Conservation (phyloP, 2,888 invertebrate species). For the Colostygia pectinataria region DNA sequence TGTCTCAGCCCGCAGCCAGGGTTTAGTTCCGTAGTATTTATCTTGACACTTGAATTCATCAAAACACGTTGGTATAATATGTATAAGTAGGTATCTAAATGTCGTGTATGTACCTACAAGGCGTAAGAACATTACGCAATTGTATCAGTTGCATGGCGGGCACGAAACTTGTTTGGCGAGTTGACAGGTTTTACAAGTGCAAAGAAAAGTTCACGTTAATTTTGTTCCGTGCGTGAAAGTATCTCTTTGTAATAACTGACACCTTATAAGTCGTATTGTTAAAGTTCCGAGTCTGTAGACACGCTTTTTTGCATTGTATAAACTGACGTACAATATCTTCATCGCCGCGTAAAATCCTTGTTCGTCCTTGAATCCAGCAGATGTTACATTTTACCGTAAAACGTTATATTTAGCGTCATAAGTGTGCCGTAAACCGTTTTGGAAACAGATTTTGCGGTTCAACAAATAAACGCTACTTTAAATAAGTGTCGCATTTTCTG, state of each 20-base stretch:
- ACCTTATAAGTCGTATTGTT: constrained; percentile 11
- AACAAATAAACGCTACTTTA: no score
- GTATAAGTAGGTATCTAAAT: background rate
- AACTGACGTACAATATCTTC: constrained; percentile 1
- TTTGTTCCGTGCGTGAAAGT: constrained; percentile 61
- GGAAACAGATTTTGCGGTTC: background rate
- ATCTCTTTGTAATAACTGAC: constrained; percentile 39
- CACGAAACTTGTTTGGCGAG: constrained; percentile 60
- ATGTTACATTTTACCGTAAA: constrained; percentile 28
- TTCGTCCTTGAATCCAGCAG: constrained; percentile 29
- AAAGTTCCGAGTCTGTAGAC: background rate
- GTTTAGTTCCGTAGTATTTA: background rate
- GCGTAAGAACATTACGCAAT: constrained; percentile 47
- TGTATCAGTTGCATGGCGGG: constrained; percentile 43
- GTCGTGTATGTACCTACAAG: constrained; percentile 31
- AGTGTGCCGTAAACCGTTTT: constrained; percentile 16
- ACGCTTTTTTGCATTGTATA: background rate
- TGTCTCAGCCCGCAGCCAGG: background rate
- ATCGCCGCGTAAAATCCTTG: constrained; percentile 22
- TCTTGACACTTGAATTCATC: background rate
- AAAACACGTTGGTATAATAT: no score
- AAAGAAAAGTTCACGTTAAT: constrained; percentile 3
- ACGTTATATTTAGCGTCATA: constrained; percentile 28
- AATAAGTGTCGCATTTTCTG: no score
- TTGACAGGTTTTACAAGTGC: constrained; percentile 47